Base-by-base conservation (phyloP, 2,888 invertebrate species). In the Pristionchus exspectatus region DNA sequence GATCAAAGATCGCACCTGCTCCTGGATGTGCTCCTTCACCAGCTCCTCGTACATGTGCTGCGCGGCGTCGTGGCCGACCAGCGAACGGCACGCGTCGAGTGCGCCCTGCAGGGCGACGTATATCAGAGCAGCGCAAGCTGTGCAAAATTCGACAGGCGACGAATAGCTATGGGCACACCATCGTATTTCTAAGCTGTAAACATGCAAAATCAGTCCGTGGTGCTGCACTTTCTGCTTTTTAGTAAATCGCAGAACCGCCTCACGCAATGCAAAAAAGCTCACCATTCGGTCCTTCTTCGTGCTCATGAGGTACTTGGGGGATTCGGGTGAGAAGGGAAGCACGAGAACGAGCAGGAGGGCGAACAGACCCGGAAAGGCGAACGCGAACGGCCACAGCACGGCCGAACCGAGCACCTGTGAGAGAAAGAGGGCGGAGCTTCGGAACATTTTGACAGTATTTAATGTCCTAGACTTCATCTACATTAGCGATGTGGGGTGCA, bases 301-400 rank as follows among this genome's bases (percentile, higher is more conserved):
- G n/a, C 92, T 84, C 27, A 94, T 90, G 16, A 93, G 92, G 86
- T 91, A 93, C 87, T 94, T 94, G 38, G 95, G 95, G n/a, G 93
- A 93, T 77, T 95, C 94, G n/a, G 95, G 95, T 59, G 94, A 94
- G 77, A 94, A 95, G 16, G 95, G 94, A 10, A 95, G 90, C 54
- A 94, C 91, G 38, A 92, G 84, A n/a, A 92, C 92, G 3, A 95
- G 91, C 1, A 93, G 90, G 0, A 95, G 90, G 16, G 95, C 95
- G 7, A 92, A 91, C 56, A 85, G 33, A n/a, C 95, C 91, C 2
- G 96, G 95, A 69, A 96, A 93, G 3, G 96, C 94, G 50, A 96
- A 92, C 0, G 95, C 95, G 1, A 92, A 54, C 27, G 95, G 95
- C 96, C 96, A 96, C 30, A 93, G 91, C 0, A 92, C 85, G 0